Evolutionary conservation across 2,797 vertebrate species (phyloP).

Genomic region (Hydrolagus colliei): DNA sequence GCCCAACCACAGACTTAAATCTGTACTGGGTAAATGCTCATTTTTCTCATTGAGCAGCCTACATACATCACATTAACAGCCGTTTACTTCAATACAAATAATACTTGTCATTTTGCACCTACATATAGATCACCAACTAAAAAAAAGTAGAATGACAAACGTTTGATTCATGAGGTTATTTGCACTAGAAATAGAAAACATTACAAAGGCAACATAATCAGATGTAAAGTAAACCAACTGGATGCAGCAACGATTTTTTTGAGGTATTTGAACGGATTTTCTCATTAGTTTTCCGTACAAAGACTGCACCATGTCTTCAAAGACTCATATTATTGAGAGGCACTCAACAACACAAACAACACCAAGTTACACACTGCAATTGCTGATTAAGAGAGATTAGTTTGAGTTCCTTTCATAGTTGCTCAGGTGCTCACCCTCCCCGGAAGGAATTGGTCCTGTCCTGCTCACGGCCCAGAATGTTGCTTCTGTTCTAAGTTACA

Average conservation of each 20-base stretch:
- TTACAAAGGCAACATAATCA: neutral
- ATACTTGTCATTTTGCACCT: neutral
- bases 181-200: neutral
- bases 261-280: neutral
- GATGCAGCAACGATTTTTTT: neutral
- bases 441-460: neutral
- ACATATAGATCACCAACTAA: neutral
- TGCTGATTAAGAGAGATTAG: neutral
- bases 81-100: neutral
- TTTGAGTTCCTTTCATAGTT: neutral
- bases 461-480: too few relatives aligned
- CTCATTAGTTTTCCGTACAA: neutral
- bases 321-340: neutral
- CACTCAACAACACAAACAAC: neutral
- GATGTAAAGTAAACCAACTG: neutral
- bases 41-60: neutral
- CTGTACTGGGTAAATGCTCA: neutral
- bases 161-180: neutral
- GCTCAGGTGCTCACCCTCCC: neutral
- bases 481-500: too few relatives aligned
- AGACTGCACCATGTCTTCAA: neutral
- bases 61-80: neutral
- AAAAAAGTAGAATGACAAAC: neutral
- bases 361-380: neutral
- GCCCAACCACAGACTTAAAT: neutral